These are phyloP conservation scores for Vireo altiloquus DNA, from an alignment of 2,113 vertebrate species.

Conservation along the genomic window DNA sequence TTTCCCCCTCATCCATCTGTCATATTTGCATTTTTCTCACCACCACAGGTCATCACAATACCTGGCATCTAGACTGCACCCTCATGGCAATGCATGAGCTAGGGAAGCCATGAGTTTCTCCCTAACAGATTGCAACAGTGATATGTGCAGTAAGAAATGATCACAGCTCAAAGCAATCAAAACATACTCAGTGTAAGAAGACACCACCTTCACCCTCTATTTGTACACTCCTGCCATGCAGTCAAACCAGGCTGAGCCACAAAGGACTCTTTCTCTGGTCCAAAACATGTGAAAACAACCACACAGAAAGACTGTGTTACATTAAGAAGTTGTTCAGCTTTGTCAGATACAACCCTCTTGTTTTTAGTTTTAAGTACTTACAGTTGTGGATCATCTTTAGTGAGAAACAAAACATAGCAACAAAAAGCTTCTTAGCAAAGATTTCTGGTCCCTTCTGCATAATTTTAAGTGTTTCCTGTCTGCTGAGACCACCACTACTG, in stretches of 20 bases:
- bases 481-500: slow-evolving; percentile 31
- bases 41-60: neutral
- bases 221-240: neutral
- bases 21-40: neutral
- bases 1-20: neutral
- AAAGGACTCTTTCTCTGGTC: slow-evolving; percentile 14
- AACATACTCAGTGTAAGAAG: neutral
- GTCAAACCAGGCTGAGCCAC: neutral
- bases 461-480: slow-evolving; percentile 40
- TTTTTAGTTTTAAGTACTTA: slow-evolving; percentile 50
- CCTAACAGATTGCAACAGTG: neutral
- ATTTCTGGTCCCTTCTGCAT: slow-evolving; percentile 42
- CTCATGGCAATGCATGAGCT: neutral
- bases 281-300: slow-evolving; percentile 12
- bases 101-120: neutral
- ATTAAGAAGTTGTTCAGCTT: slow-evolving; percentile 7
- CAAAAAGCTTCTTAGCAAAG: slow-evolving; percentile 41
- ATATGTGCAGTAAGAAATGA: neutral
- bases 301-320: neutral
- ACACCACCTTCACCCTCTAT: neutral
- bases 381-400: slow-evolving; percentile 42
- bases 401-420: slow-evolving; percentile 48
- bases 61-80: neutral
- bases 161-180: neutral
- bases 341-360: slow-evolving; percentile 23